Base-by-base conservation (phyloP, 2,888 invertebrate species). In the Dynastes maya region DNA sequence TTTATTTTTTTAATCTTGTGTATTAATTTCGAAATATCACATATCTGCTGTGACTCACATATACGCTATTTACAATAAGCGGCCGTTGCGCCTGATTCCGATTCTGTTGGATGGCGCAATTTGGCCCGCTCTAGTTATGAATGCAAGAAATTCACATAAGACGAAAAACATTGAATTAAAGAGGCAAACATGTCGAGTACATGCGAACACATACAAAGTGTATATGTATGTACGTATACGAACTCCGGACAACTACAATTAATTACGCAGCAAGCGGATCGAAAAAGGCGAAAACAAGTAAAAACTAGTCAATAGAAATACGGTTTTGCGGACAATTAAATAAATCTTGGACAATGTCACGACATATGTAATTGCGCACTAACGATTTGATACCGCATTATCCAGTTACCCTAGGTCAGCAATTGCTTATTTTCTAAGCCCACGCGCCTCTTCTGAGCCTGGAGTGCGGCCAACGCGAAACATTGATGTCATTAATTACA, bases 291-390 rank as follows among this genome's bases (percentile, higher is more conserved):
- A 74, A 58, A 74, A 58, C 61, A 61, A 74, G 72, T 74, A 63
- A 74, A 74, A 74, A 74, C 72, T 27, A 27, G 72, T 74, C 72
- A 74, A 74, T 74, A 61, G 72, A 74, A 61, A 13, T 74, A 74
- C 40, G 72, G 45, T 74, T 74, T 74, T 63, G 78, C 64, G n/a
- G 63, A 71, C 49, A 58, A 77, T 71, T 64, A 55, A 78, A 81
- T 81, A 80, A 81, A 77, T 78, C 63, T 76, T 68, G 72, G 55
- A 80, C 82, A 85, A 85, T 86, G 86, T 86, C 86, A 86, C 85
- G 86, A 87, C 85, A 85, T 83, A 84, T 87, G 86, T 86, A 87
- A 87, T 87, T 87, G 87, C 85, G 86, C 86, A 87, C 85, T 86
- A 85, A 84, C 85, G 87, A 87, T 87, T 87, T 86, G 83, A 85